Evolutionary conservation across 2,888 invertebrate genomes (phyloP), one percentile per base, ranked within the genome.

Genomic region (Melanotus villosus): DNA sequence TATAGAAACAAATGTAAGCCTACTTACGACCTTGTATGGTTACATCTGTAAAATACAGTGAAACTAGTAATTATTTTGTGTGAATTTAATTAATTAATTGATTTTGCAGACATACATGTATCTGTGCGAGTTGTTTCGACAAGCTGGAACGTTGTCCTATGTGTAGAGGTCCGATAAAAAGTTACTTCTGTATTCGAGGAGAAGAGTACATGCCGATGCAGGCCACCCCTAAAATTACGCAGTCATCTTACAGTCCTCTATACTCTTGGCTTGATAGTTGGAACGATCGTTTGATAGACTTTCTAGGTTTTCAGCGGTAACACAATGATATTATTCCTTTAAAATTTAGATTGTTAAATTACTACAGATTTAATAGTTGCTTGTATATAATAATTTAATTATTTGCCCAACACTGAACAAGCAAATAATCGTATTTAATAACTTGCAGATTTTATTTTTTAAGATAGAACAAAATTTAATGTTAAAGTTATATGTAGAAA

Each of bases 101-200:
- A 65, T 56, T 57, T 81, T 81, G 62, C 71, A 85, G 93, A 14
- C 95, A 96, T 85, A 94, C 95, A 2, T 95, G 95, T 78, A 90
- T 95, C 34, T 96, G 96, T 83, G 91, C 91, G 19, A 87, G 90
- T 47, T 96, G 95, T 81, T 91, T 95, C 80, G 89, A 90, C 47
- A 93, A 93, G 82, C 85, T 96, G 74, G 93, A 94, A 82, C 90
- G 92, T 76, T 96, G 96, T 82, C 96, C 96, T 16, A 93, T 96
- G 88, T 96, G 96, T 85, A 89, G 95, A 68, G 92, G 93, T 76
- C 90, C 90, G 43, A 94, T 95, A 79, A 91, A 91, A 75, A 92
- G 92, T 79, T 95, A 93, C 87, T 95, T 95, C 86, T 92, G 93
- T 84, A 94, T 92, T 79, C 86, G 93, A 43, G 90, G 91, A 75